A percentile compares a stretch with the other conserved stretches of the same genome.
These are phyloP conservation scores for Eurystomus glaucurus DNA, from an alignment of 2,797 vertebrate genomes.

Conservation along the genomic window DNA sequence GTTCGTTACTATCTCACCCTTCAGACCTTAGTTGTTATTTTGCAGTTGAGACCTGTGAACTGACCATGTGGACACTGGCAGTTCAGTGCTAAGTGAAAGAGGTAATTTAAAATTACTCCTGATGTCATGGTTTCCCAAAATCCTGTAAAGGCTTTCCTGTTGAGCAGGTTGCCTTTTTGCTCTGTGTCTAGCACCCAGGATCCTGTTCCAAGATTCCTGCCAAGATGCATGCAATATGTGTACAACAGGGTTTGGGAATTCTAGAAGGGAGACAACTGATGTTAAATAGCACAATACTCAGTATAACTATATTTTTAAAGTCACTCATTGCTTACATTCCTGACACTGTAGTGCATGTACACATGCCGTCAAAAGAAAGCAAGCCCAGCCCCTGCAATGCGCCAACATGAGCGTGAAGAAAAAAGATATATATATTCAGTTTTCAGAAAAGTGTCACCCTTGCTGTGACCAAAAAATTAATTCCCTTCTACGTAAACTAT, in stretches of 20 bases:
- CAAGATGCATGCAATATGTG: neutral
- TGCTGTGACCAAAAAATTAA: rapidly evolving
- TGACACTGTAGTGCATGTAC: neutral
- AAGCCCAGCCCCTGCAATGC: neutral
- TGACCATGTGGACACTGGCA: neutral
- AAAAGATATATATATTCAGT: neutral
- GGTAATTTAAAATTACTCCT: neutral
- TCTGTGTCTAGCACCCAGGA: neutral
- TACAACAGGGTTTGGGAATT: neutral
- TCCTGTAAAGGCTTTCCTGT: neutral
- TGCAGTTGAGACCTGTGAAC: neutral
- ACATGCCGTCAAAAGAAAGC: neutral
- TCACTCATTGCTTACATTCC: neutral
- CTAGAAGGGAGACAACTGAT: neutral
- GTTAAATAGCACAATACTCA: neutral
- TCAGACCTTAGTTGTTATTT: neutral
- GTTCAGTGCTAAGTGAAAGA: neutral
- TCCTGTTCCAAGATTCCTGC: neutral
- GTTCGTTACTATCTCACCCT: neutral
- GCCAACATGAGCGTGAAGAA: neutral
- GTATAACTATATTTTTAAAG: neutral
- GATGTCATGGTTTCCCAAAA: neutral
- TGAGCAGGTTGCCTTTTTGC: neutral
- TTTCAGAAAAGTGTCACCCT: neutral
- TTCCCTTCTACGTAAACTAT: neutral